These are phyloP conservation scores for Connochaetes taurinus DNA, from an alignment of 2,113 vertebrate species.

Conservation along the genomic window DNA sequence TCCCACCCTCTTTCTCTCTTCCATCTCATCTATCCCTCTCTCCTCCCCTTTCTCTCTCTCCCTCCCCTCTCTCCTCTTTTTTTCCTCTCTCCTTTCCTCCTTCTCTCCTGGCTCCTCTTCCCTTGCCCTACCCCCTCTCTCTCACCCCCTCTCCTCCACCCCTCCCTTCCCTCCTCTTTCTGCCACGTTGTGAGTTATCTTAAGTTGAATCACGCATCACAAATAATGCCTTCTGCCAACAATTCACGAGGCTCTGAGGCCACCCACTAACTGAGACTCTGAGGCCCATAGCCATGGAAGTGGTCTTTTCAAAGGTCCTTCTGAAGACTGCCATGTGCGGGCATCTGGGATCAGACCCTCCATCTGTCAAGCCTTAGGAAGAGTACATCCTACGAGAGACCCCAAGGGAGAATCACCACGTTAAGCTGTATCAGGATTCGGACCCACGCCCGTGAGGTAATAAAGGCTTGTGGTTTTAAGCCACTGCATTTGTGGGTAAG, in stretches of 20 bases:
- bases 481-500: neutral
- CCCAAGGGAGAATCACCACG: neutral
- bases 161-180: neutral
- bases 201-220: neutral
- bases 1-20: neutral
- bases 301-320: neutral
- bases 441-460: neutral
- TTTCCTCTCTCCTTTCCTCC: accelerated
- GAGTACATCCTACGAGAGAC: neutral
- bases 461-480: neutral
- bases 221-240: neutral
- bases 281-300: neutral
- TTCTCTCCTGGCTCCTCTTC: too few relatives aligned
- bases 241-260: neutral
- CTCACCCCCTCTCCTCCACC: neutral
- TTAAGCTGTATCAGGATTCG: neutral
- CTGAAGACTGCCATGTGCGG: neutral
- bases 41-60: neutral
- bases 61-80: too few relatives aligned
- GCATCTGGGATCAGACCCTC: too few relatives aligned
- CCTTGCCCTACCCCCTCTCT: neutral
- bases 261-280: neutral
- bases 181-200: neutral
- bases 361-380: neutral
- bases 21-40: accelerated